Conservation (phyloP, 2,888 invertebrate species). For the Electrophaes corylata region DNA sequence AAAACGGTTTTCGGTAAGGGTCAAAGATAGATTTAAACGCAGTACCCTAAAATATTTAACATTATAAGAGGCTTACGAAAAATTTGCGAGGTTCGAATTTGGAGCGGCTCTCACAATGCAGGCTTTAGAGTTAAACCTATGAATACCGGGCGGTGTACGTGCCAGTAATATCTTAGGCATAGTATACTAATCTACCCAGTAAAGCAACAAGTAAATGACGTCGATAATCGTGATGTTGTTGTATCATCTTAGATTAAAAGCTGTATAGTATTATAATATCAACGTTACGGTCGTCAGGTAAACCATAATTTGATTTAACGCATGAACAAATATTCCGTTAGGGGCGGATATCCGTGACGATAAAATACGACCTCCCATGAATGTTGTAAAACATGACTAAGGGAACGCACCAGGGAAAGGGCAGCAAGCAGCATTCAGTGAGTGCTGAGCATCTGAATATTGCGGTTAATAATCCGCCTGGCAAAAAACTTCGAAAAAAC, state of each 20-base stretch:
- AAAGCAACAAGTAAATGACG: not conserved
- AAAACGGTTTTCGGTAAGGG: not conserved
- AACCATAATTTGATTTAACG: too few relatives aligned
- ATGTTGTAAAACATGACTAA: too few relatives aligned
- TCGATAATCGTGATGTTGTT: not conserved
- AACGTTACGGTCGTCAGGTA: too few relatives aligned
- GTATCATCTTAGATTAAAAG: not conserved
- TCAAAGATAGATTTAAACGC: slow-evolving; percentile 30
- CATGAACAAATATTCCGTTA: too few relatives aligned
- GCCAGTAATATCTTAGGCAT: slow-evolving; percentile 1
- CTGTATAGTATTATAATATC: not conserved
- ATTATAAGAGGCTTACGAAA: slow-evolving; percentile 44
- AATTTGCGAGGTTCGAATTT: slow-evolving; percentile 30
- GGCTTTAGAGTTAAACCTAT: slow-evolving; percentile 17
- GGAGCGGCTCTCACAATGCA: slow-evolving; percentile 13
- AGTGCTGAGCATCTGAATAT: too few relatives aligned
- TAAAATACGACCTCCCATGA: too few relatives aligned
- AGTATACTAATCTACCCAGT: not conserved
- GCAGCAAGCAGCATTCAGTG: too few relatives aligned
- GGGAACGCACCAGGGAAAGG: too few relatives aligned
- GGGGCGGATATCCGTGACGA: too few relatives aligned
- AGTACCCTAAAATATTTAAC: slow-evolving; percentile 42
- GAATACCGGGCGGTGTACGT: slow-evolving; percentile 9
- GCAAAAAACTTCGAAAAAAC: too few relatives aligned
- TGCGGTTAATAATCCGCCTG: too few relatives aligned